Evolutionary conservation across 2,113 vertebrate genomes (phyloP).

Genomic region (Megaptera novaeangliae): DNA sequence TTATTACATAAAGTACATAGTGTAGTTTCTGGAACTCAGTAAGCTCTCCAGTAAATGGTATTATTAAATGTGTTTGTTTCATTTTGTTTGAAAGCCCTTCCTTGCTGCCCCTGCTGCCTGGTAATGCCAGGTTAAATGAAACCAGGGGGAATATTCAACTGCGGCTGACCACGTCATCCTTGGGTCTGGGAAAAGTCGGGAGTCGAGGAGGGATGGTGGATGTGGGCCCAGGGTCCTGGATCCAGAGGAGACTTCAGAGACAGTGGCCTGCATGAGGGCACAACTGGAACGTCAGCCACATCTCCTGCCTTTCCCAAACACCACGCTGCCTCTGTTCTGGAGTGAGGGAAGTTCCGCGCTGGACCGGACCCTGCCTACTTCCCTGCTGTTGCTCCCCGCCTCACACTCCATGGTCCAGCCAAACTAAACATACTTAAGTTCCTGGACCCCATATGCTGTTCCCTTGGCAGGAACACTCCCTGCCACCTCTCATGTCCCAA

Average conservation of each 20-base stretch:
- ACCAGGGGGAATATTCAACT: neutral
- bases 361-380: neutral
- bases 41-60: slow-evolving; percentile 10
- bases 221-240: neutral
- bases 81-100: neutral
- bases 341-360: neutral
- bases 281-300: neutral
- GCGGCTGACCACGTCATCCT: neutral
- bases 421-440: neutral
- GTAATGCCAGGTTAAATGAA: neutral
- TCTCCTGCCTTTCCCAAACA: neutral
- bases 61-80: neutral
- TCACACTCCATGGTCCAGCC: neutral
- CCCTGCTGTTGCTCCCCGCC: neutral
- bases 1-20: slow-evolving; percentile 32
- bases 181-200: neutral
- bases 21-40: slow-evolving; percentile 41
- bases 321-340: neutral
- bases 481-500: neutral
- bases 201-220: neutral
- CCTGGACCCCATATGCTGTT: neutral
- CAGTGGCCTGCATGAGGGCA: neutral
- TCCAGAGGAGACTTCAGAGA: neutral
- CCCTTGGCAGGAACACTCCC: neutral
- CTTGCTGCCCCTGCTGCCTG: neutral